Base-by-base conservation (phyloP, 2,797 vertebrate genomes). In the Zenarchopterus dispar region DNA sequence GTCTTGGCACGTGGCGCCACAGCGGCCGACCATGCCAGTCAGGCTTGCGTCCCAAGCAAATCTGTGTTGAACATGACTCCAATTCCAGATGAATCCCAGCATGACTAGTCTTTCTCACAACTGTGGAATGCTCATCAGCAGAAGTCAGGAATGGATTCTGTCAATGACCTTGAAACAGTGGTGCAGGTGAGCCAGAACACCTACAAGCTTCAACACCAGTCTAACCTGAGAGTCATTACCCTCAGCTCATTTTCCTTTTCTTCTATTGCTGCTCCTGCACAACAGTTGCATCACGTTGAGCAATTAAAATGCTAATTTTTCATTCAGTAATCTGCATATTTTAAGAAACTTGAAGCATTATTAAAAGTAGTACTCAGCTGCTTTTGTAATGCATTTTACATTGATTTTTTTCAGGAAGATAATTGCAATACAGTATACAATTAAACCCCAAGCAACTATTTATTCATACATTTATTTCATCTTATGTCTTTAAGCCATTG, bases 31-130 rank as follows among this genome's bases (percentile, higher is more conserved):
- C 28, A 51, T 75, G 88, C 86, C 86, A 88, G 68, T 74, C 79
- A 71, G 82, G 86, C 80, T 71, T 41, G 7, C 18, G 59, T 83
- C 82, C 89, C 84, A 65, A 80, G 78, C 55, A 77, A 83, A 86
- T 85, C 74, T 80, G 82, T 84, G 79, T 81, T 31, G 62, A 51
- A 53, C 56, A 31, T 10, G 70, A 70, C 43, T 13, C 48, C 33
- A 13, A 36, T 39, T 39, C 36, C 36, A 39, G 82, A 78, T 56
- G 77, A 80, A 88, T 86, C 76, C 80, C 63, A 57, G 49, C 60
- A 39, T 17, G 71, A 68, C 51, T 16, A 56, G 42, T 89, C 81
- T 78, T 62, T 81, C 79, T 82, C 82, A 80, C 22, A 62, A 57
- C 73, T 68, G 78, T 57, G 66, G 66, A 86, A 70, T 44, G 10